phyloP scores from a whole-genome alignment of 2,797 vertebrate genomes.

The Rhinatrema bivittatum region DNA sequence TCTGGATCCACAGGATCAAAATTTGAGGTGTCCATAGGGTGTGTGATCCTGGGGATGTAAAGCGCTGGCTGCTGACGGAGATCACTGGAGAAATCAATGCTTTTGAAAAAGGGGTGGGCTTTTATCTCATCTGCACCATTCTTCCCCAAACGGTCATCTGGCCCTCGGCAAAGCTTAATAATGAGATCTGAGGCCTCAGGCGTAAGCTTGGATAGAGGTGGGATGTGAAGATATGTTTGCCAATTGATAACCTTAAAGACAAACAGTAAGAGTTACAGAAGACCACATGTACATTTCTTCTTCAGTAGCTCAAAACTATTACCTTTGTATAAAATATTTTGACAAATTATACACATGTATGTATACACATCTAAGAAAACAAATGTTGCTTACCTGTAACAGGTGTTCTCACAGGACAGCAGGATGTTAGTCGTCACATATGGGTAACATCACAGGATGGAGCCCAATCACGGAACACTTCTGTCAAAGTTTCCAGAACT shows the following conservation, averaged over 20 bases:
- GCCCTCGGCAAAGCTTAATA: conserved; percentile 84
- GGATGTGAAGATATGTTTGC: conserved; percentile 88
- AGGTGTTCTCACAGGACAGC: no score
- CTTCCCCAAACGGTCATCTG: conserved; percentile 88
- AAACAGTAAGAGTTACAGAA: conserved; percentile 5
- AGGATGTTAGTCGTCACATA: no score
- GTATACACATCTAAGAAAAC: no score
- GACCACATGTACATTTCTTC: neutral
- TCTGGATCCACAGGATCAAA: conserved; percentile 96
- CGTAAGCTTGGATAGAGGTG: conserved; percentile 80
- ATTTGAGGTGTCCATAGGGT: conserved; percentile 93
- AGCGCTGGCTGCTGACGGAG: conserved; percentile 80
- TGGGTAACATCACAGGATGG: no score
- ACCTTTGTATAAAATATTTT: no score
- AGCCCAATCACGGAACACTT: no score
- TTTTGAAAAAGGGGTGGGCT: conserved; percentile 85
- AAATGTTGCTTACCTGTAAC: no score
- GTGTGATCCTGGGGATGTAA: conserved; percentile 89
- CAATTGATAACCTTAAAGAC: conserved; percentile 87
- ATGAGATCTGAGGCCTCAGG: conserved; percentile 90
- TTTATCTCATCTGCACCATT: conserved; percentile 93
- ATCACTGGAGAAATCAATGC: conserved; percentile 87
- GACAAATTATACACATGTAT: no score
- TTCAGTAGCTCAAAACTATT: no score
- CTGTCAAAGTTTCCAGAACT: no score